Evolutionary conservation across 2,888 invertebrate genomes (phyloP).

Genomic region (Pyrrhia umbra): DNA sequence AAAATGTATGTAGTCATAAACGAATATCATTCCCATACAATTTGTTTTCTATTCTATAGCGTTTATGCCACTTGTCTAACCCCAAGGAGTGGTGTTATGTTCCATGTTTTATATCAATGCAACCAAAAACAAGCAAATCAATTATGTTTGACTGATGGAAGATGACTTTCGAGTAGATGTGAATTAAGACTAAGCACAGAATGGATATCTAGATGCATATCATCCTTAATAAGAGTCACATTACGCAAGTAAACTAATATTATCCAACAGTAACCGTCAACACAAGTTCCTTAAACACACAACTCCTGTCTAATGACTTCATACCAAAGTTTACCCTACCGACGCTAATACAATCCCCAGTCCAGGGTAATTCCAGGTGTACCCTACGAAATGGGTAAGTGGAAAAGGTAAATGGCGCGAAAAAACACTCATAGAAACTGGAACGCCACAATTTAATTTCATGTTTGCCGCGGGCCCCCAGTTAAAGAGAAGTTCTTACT

Average conservation of each 20-base stretch:
- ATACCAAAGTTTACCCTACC: constrained; percentile 31
- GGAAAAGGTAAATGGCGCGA: constrained; percentile 56
- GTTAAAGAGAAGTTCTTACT: constrained; percentile 64
- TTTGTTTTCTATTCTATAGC: too few species aligned
- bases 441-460: constrained; percentile 69
- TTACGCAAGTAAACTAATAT: constrained; percentile 16
- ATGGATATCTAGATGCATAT: not conserved
- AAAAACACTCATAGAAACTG: constrained; percentile 50
- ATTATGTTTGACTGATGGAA: too few species aligned
- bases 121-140: too few species aligned
- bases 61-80: too few species aligned
- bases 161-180: too few species aligned
- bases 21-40: too few species aligned
- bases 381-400: constrained; percentile 44
- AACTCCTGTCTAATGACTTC: constrained; percentile 36
- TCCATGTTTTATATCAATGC: too few species aligned
- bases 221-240: not conserved
- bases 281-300: constrained; percentile 16
- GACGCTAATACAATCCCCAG: constrained; percentile 45
- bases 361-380: constrained; percentile 32
- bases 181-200: not conserved
- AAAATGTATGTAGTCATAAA: too few species aligned
- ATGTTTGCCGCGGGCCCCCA: constrained; percentile 63
- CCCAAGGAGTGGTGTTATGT: too few species aligned
- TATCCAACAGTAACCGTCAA: constrained; percentile 16